These are phyloP conservation scores for Caprella mutica DNA, from an alignment of 2,888 invertebrate genomes.

Conservation along the genomic window DNA sequence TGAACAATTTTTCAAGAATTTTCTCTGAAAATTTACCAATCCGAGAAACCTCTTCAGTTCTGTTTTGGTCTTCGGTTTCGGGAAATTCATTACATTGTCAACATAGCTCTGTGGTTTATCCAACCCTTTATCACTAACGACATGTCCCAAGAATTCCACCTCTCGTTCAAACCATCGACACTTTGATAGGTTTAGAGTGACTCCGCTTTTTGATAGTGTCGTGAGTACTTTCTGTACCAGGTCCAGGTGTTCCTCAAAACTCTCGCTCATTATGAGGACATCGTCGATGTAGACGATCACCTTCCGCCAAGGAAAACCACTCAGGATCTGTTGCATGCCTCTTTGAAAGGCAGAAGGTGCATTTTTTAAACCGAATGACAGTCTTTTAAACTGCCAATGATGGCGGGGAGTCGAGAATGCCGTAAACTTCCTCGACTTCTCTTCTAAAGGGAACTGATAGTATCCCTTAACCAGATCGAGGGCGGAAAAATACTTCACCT, in stretches of 20 bases:
- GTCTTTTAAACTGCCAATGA: background rate
- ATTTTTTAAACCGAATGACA: background rate
- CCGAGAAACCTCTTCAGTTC: background rate
- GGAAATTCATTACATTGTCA: background rate
- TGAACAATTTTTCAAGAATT: background rate
- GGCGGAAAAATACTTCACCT: conserved; percentile 2
- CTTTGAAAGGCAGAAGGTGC: conserved; percentile 1
- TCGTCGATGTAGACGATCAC: background rate
- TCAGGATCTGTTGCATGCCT: background rate
- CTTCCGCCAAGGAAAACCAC: background rate
- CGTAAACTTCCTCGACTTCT: background rate
- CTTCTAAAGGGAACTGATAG: background rate
- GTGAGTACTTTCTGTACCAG: background rate
- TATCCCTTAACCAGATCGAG: background rate
- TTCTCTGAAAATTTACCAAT: background rate
- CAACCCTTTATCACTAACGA: background rate
- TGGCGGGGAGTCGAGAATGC: background rate
- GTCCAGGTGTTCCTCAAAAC: background rate
- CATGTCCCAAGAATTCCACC: background rate
- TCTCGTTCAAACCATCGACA: background rate
- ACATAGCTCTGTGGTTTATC: background rate
- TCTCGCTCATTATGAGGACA: background rate
- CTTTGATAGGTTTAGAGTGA: background rate
- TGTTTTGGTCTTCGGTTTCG: background rate
- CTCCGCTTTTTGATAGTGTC: background rate